A percentile compares a stretch with the other conserved stretches of the same genome.
Conservation (phyloP, 2,113 vertebrate genomes). For the Coptodon rendalli region DNA sequence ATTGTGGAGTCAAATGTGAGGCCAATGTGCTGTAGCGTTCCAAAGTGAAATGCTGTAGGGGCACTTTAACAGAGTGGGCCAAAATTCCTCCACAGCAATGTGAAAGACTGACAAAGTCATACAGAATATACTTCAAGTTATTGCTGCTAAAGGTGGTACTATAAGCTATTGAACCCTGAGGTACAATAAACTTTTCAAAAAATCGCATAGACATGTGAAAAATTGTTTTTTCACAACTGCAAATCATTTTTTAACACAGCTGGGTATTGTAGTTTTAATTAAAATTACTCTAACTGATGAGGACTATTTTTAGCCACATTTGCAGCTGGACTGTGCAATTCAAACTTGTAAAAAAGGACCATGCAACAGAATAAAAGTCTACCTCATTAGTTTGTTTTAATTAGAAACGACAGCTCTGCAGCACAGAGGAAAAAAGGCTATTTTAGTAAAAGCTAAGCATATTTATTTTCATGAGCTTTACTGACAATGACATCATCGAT, state of each 20-base stretch:
- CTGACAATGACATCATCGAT: background rate
- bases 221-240: background rate
- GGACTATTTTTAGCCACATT: background rate
- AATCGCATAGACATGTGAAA: background rate
- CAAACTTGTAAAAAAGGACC: background rate
- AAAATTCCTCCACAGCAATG: background rate
- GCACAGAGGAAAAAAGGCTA: background rate
- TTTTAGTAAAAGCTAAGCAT: background rate
- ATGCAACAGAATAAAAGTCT: background rate
- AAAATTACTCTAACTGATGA: background rate
- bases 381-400: background rate
- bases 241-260: accelerated
- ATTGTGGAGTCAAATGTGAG: background rate
- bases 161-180: background rate
- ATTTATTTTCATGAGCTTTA: background rate
- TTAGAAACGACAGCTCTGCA: background rate
- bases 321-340: background rate
- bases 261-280: background rate
- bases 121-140: background rate
- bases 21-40: background rate
- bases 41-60: background rate
- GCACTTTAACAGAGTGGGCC: background rate
- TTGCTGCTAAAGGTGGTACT: background rate
- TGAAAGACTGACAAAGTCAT: background rate
- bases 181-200: background rate